phyloP scores from a whole-genome alignment of 2,113 vertebrate genomes.

The Anas platyrhynchos region DNA sequence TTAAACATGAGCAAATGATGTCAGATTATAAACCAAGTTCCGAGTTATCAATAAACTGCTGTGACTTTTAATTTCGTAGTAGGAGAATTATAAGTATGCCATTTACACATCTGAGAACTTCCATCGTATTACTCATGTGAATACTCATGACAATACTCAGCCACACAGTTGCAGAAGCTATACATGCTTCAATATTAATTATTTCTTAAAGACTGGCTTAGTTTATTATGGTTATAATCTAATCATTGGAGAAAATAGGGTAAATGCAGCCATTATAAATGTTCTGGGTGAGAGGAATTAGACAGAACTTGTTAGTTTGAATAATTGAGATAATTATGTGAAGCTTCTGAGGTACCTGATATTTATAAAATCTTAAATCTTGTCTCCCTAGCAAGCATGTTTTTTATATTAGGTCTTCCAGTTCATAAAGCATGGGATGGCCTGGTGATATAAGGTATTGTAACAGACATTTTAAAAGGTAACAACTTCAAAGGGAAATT shows the following conservation, averaged over 20 bases:
- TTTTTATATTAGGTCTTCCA: conserved; percentile 12
- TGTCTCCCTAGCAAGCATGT: background rate
- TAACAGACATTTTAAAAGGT: conserved; percentile 9
- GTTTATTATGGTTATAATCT: background rate
- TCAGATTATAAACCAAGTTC: background rate
- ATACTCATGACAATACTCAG: background rate
- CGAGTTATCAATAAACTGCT: background rate
- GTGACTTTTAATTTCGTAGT: background rate
- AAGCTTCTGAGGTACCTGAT: background rate
- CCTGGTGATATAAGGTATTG: background rate
- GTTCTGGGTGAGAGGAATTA: background rate
- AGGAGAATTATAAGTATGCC: background rate
- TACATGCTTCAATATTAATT: background rate
- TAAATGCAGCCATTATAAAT: background rate
- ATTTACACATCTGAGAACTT: background rate
- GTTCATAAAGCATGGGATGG: background rate
- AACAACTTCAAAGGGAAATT: conserved; percentile 44
- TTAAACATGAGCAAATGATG: background rate
- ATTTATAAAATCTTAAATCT: conserved; percentile 6
- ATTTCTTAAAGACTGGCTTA: background rate
- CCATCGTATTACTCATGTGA: background rate
- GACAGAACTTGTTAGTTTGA: background rate
- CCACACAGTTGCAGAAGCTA: background rate
- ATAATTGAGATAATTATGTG: background rate
- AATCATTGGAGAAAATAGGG: background rate